Conservation (phyloP, 2,113 vertebrate species). For the Onychorhynchus coronatus region DNA sequence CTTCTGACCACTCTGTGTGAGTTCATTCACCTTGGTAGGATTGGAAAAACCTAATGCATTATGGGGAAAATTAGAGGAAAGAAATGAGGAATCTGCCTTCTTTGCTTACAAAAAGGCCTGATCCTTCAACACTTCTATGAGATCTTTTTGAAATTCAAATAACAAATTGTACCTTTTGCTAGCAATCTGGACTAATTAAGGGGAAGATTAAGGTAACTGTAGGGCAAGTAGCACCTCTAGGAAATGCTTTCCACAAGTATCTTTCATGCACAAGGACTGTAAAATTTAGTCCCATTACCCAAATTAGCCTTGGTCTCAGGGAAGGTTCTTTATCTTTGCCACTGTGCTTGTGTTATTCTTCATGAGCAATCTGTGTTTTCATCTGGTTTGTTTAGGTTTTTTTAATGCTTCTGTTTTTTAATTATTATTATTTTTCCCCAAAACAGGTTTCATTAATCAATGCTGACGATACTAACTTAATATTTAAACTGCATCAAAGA, state of each 20-base stretch:
- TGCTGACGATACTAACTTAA: not conserved
- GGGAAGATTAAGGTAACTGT: not conserved
- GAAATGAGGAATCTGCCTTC: rapidly evolving
- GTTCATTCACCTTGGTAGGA: not conserved
- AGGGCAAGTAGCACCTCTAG: not conserved
- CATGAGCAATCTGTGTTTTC: not conserved
- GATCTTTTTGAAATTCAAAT: not conserved
- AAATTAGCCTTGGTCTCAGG: not conserved
- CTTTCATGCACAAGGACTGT: not conserved
- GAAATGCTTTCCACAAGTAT: not conserved
- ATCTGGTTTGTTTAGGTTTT: not conserved
- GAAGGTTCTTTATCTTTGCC: not conserved
- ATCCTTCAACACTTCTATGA: not conserved
- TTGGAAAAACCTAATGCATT: not conserved
- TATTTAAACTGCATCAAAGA: not conserved
- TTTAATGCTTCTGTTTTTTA: too few species aligned
- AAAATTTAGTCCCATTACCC: not conserved
- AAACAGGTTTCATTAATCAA: not conserved
- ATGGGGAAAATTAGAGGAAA: not conserved
- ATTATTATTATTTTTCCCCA: not conserved
- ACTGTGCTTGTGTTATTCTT: not conserved
- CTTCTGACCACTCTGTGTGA: not conserved
- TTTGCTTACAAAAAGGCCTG: not conserved
- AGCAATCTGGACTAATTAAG: not conserved
- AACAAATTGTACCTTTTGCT: not conserved